Base-by-base conservation (phyloP, 1,140 invertebrate species). In the Eurosta solidaginis region DNA sequence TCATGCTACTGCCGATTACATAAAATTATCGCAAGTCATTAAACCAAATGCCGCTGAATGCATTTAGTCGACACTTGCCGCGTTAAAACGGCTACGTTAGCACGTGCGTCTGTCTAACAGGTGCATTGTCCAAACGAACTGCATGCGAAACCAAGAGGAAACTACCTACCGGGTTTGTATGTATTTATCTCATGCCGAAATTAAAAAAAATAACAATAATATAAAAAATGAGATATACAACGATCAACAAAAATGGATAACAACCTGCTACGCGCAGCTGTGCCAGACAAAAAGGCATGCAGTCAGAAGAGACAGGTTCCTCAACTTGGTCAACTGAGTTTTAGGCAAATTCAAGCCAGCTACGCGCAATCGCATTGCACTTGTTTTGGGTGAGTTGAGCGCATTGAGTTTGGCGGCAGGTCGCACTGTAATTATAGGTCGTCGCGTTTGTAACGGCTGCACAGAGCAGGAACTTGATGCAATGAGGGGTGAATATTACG, bases 321-420 rank as follows among this genome's bases (percentile, higher is more conserved):
- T 36, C 20, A n/a, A 33, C 20, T 33, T 40, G 40, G 33, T 14
- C 59, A 68, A 68, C 10, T 7, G 12, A 68, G 33, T 5, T n/a
- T n/a, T n/a, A 40, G 17, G 7, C 17, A 12, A 29, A 63, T 36
- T 22, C n/a, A 20, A 33, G n/a, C n/a, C 33, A 22, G 33, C 14
- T 68, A 40, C 33, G 59, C 59, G 59, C 59, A 68, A 33, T n/a
- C 59, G n/a, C 59, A 68, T 40, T 68, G 33, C 59, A 68, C 59
- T 68, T 68, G 59, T 22, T 33, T 3, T 68, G 20, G n/a, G 4
- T 12, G n/a, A n/a, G n/a, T n/a, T 36, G 6, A 10, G 59, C 54
- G 27, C 29, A 5, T 63, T 36, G 54, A 36, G 54, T 33, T 33
- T 33, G 36, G 14, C 0, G 59, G 10, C 59, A 33, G 17, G 59